Evolutionary conservation across 37 sponge, comb jelly and placozoan species (phyloP), one percentile per base, ranked within the genome.

Genomic region (Axinella damicornis): DNA sequence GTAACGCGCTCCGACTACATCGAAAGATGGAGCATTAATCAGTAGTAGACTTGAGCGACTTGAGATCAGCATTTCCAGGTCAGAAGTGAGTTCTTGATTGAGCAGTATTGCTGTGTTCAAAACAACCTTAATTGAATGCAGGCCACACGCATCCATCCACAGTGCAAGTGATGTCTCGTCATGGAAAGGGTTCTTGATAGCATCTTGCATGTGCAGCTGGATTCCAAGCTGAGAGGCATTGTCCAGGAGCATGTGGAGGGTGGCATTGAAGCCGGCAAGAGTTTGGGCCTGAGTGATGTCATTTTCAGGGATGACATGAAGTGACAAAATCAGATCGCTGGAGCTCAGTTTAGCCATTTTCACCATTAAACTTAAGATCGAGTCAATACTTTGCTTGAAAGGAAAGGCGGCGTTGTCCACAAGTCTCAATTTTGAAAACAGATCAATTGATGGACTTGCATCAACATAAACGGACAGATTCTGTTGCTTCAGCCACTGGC

Each of bases 121-220:
- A 36, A 56, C 85, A 67, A 85, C 0, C 17, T 41, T 63, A 18
- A 85, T 76, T 12, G 58, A 27, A 34, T 24, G 33, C 27, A 85
- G 58, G n/a, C 37, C 38, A 28, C 66, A 35, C 35, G 56, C 40
- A 4, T 76, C 69, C 40, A 85, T 37, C 56, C 56, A 75, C 66
- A 76, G 4, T 46, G 46, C 66, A 37, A 39, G 54, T 18, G 76
- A 16, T 24, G 77, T 68, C 65, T 76, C 30, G 62, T 66, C 36
- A 15, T 13, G 55, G 53, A 65, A 64, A 2, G 80, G 87, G 38
- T 87, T 87, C 39, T 87, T 87, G n/a, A 24, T 27, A 21, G 81
- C 57, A 66, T 87, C 87, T 30, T 35, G 53, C 74, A 87, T 80
- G 81, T 87, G 87, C n/a, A 87, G 53, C 24, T 52, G 79, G 53